A percentile compares a stretch with the other conserved stretches of the same genome.
These are phyloP conservation scores for Tachina lurida DNA, from an alignment of 2,888 invertebrate species.

Conservation along the genomic window DNA sequence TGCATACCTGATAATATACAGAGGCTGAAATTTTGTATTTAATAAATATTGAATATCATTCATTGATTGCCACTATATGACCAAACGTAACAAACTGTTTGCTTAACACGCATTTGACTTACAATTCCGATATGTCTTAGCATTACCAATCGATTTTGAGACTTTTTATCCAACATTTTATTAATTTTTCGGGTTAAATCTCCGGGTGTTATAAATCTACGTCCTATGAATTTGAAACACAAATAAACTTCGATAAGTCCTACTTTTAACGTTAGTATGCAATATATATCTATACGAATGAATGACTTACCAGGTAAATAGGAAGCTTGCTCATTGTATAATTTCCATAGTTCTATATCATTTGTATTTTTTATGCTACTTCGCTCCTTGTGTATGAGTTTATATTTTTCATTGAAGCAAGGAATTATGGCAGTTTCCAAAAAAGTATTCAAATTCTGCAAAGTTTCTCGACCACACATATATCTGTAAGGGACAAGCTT, in stretches of 20 bases:
- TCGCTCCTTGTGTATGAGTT: conserved; percentile 75
- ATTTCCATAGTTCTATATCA: conserved; percentile 76
- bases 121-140: conserved; percentile 76
- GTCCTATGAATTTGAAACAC: conserved; percentile 70
- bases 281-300: background rate
- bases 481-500: conserved; percentile 71
- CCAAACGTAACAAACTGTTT: conserved; percentile 78
- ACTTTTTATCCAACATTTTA: conserved; percentile 77
- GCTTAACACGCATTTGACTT: conserved; percentile 75
- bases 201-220: conserved; percentile 77
- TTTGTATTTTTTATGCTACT: conserved; percentile 73
- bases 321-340: conserved; percentile 75
- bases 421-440: conserved; percentile 74
- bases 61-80: conserved; percentile 11
- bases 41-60: background rate
- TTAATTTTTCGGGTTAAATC: conserved; percentile 76
- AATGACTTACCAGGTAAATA: conserved; percentile 75
- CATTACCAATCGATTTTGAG: conserved; percentile 76
- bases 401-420: conserved; percentile 78
- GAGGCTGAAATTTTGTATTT: too few relatives aligned
- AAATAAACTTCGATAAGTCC: background rate
- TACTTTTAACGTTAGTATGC: background rate
- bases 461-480: conserved; percentile 76
- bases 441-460: conserved; percentile 75
- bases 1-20: too few relatives aligned